Base-by-base conservation (phyloP, 2,797 vertebrate species). In the Cyclura pinguis region DNA sequence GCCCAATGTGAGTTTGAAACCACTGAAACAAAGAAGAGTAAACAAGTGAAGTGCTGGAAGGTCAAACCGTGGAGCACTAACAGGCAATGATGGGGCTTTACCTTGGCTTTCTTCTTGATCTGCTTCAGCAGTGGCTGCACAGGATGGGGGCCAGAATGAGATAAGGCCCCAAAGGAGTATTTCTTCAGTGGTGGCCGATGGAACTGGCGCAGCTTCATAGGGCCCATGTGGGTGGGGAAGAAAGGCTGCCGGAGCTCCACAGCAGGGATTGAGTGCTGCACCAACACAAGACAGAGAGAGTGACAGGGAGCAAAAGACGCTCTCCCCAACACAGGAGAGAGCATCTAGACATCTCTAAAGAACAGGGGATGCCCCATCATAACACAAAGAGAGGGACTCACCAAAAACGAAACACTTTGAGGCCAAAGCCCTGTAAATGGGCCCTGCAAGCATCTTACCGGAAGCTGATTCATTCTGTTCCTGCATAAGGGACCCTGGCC, bases 91-190 rank as follows among this genome's bases (percentile, higher is more conserved):
- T 12, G 6, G 3, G 85, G 32, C 83, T 35, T 76, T 92, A 99
- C 99, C 98, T 99, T 99, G 93, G 99, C 99, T 95, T 99, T 99
- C 97, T 99, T 99, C 96, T 99, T 99, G 91, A 99, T 99, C 94
- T 99, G 99, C 95, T 99, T 99, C 89, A 99, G 97, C 88, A 99
- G 97, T 0, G 99, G 98, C 87, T 99, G 98, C 80, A 98, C 98
- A 9, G 98, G 59, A 0, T 99, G 99, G 0, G 98, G 98, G 20
- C 99, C 99, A 0, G 99, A 99, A 84, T 99, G 99, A 92, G 99
- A 99, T 89, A 99, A 89, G 52, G 98, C 96, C 38, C 99, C 99
- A 55, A 99, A 99, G 0, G 99, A 99, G 74, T 99, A 99, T 95
- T 99, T 99, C 97, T 99, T 99, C 92, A 99, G 94, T 20, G 98